Conservation (phyloP, 2,113 vertebrate genomes). For the Anhinga rufa region DNA sequence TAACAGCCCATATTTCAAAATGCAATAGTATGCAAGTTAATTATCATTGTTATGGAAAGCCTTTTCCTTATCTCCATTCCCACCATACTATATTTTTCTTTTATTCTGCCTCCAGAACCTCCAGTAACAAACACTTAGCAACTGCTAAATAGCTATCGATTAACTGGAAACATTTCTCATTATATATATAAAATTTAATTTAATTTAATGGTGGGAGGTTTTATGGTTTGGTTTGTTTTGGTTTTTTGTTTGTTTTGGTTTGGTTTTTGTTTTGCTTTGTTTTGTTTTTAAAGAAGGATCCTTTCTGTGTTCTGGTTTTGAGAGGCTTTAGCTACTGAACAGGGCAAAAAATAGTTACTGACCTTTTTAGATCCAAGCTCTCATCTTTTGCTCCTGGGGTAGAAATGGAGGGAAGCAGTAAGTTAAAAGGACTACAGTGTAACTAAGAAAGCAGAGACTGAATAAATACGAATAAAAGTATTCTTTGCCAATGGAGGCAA, state of each 20-base stretch:
- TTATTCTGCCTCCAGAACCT: not conserved
- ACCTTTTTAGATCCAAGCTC: not conserved
- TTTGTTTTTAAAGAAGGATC: not conserved
- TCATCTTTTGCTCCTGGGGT: not conserved
- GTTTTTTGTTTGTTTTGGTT: too few relatives aligned
- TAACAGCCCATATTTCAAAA: not conserved
- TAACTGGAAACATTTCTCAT: not conserved
- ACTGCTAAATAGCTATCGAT: not conserved
- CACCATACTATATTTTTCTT: not conserved
- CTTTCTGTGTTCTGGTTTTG: not conserved
- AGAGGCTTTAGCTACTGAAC: not conserved
- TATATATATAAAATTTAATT: not conserved
- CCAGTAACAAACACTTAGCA: not conserved
- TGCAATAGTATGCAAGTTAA: not conserved
- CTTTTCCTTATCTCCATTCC: not conserved
- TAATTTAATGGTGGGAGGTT: too few relatives aligned
- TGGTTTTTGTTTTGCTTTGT: too few relatives aligned
- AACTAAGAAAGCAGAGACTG: not conserved
- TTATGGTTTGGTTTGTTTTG: too few relatives aligned
- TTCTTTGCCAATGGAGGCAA: not conserved
- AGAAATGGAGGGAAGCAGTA: not conserved
- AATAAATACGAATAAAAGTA: not conserved
- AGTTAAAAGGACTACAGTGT: not conserved
- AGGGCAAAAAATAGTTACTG: not conserved
- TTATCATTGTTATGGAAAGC: not conserved